phyloP scores from a whole-genome alignment of 2,113 vertebrate genomes.

The Ceratotherium simum region DNA sequence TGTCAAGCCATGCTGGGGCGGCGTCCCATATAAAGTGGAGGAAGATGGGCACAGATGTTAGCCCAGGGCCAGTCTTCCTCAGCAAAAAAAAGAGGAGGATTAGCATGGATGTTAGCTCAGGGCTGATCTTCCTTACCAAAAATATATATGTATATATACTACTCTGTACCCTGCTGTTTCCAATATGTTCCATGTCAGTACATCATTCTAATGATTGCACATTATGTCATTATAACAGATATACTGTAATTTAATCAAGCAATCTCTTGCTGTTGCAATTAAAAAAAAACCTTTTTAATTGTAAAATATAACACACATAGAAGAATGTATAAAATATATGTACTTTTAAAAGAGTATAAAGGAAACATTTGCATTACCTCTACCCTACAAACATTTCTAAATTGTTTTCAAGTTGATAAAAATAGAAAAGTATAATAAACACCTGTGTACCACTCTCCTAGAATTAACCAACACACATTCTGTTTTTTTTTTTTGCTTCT shows the following conservation, averaged over 20 bases:
- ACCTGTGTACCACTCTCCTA: not conserved
- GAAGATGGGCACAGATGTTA: too few relatives aligned
- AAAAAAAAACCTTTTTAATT: not conserved
- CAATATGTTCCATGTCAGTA: not conserved
- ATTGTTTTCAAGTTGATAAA: not conserved
- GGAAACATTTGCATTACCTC: not conserved
- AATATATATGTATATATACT: not conserved
- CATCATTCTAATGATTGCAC: not conserved
- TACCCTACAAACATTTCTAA: not conserved
- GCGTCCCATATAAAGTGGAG: too few relatives aligned
- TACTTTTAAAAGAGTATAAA: not conserved
- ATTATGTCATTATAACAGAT: not conserved
- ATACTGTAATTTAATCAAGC: not conserved
- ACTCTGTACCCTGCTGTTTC: not conserved
- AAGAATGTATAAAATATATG: not conserved
- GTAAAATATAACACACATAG: not conserved
- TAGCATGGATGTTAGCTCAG: too few relatives aligned
- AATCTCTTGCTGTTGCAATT: not conserved
- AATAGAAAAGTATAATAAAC: not conserved
- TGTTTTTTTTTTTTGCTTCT: not conserved
- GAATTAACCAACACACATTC: not conserved
- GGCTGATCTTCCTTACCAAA: too few relatives aligned
- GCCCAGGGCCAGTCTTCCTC: too few relatives aligned
- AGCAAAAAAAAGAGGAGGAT: too few relatives aligned
- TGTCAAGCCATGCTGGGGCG: too few relatives aligned